Evolutionary conservation across 2,797 vertebrate species (phyloP).

Genomic region (Euthynnus affinis): DNA sequence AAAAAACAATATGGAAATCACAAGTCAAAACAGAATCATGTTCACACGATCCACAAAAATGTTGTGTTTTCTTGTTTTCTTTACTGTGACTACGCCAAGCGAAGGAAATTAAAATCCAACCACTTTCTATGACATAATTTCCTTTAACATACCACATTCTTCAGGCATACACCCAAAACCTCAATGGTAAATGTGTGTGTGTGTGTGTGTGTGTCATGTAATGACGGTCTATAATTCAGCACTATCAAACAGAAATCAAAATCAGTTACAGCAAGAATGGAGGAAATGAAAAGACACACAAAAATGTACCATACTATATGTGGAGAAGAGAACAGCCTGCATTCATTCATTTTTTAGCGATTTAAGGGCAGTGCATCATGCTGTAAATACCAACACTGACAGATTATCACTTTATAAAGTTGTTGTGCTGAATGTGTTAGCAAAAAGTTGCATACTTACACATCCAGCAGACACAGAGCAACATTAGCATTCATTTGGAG

Average conservation of each 20-base stretch:
- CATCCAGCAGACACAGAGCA: neutral
- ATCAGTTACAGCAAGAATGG: neutral
- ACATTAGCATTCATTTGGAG: neutral
- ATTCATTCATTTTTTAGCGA: neutral
- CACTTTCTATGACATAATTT: slow-evolving; percentile 37
- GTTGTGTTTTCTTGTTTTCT: slow-evolving; percentile 15
- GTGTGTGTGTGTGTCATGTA: neutral
- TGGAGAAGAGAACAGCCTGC: neutral
- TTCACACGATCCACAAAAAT: slow-evolving; percentile 10
- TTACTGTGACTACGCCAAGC: neutral
- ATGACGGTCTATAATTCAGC: neutral
- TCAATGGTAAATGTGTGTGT: neutral
- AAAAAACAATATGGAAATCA: neutral
- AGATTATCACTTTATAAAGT: neutral
- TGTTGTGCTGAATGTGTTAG: neutral
- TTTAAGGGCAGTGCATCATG: neutral
- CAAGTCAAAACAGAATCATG: slow-evolving; percentile 2
- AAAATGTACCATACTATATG: neutral
- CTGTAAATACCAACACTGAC: neutral
- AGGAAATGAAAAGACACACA: neutral
- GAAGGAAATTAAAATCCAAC: slow-evolving; percentile 43
- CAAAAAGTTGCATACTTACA: neutral
- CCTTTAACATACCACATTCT: slow-evolving; percentile 35
- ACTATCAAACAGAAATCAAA: neutral
- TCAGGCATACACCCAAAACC: slow-evolving; percentile 8